Conservation (phyloP, 2,113 vertebrate genomes). For the Crotalus tigris region DNA sequence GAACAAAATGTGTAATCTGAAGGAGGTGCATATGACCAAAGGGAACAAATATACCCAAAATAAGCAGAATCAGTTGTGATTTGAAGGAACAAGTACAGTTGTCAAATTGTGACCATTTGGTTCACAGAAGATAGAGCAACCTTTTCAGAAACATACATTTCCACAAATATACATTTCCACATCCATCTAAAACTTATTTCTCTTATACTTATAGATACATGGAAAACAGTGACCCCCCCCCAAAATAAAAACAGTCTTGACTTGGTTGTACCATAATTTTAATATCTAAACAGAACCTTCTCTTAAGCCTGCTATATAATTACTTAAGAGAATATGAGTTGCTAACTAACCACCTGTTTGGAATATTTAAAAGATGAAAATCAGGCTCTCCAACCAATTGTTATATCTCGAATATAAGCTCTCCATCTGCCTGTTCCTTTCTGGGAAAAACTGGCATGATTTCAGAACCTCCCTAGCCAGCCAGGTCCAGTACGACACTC, state of each 20-base stretch:
- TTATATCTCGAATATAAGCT: neutral
- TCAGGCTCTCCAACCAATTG: neutral
- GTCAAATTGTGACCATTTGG: neutral
- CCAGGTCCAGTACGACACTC: neutral
- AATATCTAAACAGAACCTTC: neutral
- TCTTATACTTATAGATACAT: too few species aligned
- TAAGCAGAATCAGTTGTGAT: neutral
- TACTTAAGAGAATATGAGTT: neutral
- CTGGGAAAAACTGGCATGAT: neutral
- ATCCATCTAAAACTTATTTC: neutral
- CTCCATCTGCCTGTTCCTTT: neutral
- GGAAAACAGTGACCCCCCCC: too few species aligned
- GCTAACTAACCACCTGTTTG: neutral
- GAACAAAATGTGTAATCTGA: neutral
- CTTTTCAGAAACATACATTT: neutral
- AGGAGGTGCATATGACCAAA: neutral
- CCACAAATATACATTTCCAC: neutral
- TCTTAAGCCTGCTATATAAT: neutral
- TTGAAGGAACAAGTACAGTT: neutral
- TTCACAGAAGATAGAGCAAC: neutral
- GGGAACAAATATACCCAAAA: neutral
- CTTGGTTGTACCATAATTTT: neutral
- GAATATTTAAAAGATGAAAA: neutral
- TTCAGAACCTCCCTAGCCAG: neutral
- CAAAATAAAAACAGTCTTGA: neutral